Base-by-base conservation (phyloP, 2,888 invertebrate species). In the Drosophila imparisetae region DNA sequence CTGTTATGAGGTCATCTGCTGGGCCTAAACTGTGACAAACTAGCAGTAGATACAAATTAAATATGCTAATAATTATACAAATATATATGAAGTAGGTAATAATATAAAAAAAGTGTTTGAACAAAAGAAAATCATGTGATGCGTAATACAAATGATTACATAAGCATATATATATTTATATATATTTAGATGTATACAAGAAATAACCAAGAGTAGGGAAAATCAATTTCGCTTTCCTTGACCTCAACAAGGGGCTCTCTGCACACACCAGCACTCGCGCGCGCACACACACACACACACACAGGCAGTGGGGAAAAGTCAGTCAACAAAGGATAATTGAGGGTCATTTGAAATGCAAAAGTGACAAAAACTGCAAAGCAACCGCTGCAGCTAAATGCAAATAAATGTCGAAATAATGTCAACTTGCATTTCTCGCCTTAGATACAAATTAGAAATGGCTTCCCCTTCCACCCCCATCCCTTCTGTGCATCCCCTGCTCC, bases 321-420 rank as follows among this genome's bases (percentile, higher is more conserved):
- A 59, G 75, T 78, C 81, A 72, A 77, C 86, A 91, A 91, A 91
- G 92, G 92, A 91, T 91, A 91, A 91, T 90, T 91, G 91, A 83
- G 83, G 90, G 91, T 91, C 91, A 91, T 90, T 81, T 78, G 80
- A 86, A 90, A 89, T 83, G 79, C 81, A 83, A 74, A 80, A 78
- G 71, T 67, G 73, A 78, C 68, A 75, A 75, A 75, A 74, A 27
- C 6, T 38, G 54, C 53, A 45, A 62, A n/a, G 38, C 24, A 45
- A 62, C 18, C 48, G 61, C 24, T 71, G 81, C 84, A 64, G 54
- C 64, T 52, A 62, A 79, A 77, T 79, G 77, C 73, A 74, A 79
- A 78, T 74, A 89, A 82, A 84, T 82, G 86, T 84, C 81, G 78
- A 89, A 88, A 90, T 86, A 89, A 83, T 90, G 90, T 89, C 90